Evolutionary conservation across 1,140 invertebrate species (phyloP), one percentile per base, ranked within the genome.

Genomic region (Bombus haemorrhoidalis): DNA sequence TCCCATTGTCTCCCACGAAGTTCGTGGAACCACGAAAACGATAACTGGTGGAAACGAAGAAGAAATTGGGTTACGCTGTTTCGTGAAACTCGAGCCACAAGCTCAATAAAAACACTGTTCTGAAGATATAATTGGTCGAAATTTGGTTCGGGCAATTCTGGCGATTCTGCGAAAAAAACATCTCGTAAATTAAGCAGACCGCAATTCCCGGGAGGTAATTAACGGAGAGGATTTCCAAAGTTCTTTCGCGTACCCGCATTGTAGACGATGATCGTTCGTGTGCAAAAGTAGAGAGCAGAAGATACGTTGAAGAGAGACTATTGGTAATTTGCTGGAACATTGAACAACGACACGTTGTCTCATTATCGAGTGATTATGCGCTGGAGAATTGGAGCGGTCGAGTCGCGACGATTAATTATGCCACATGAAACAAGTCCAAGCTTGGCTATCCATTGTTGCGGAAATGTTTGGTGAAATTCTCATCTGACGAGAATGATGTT

Each of bases 131-230:
- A 53, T 37, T 37, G 34, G 41, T 15, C 10, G 37, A 18, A 83
- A 77, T 76, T 68, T 32, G 25, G 32, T 18, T 1, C n/a, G 5
- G 1, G 10, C 0, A 1, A 8, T n/a, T 15, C 32, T 13, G 12
- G 3, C 9, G 28, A 1, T 39, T 62, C 4, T n/a, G 22, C 32
- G 12, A n/a, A 25, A 66, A 22, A 32, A 43, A n/a, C 0, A 4
- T 18, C 12, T 82, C 39, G 32, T 85, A 89, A 82, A 87, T 87
- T 78, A 79, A 43, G 64, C 62, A 34, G 39, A 79, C 41, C 37
- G n/a, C 32, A 32, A 73, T 68, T 76, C 59, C 25, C 69, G 57
- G 64, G 47, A 78, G 83, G 81, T 90, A 91, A 93, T 93, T 92
- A 92, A 93, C 37, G 39, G 9, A 62, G 37, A 34, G 15, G 15